A percentile compares a stretch with the other conserved stretches of the same genome.
These are phyloP conservation scores for Ceyx melanurus DNA, from an alignment of 2,113 vertebrate species.

Conservation along the genomic window DNA sequence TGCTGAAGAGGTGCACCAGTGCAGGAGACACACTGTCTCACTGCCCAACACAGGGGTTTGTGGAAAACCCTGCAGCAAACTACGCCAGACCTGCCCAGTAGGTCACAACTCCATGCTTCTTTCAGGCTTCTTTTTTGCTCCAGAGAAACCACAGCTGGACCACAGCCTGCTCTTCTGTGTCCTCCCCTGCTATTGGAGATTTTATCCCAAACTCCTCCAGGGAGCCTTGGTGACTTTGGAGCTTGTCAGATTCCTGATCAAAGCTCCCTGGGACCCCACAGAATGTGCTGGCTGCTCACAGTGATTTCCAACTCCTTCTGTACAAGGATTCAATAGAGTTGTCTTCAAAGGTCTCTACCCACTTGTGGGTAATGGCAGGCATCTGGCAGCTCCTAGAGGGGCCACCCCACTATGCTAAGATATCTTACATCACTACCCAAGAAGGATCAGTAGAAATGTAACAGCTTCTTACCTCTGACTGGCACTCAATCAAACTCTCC, in stretches of 20 bases:
- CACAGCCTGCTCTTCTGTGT: not conserved
- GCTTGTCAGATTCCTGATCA: not conserved
- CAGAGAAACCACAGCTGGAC: not conserved
- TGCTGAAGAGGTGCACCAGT: accelerated
- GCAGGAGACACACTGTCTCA: not conserved
- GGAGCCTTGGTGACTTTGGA: not conserved
- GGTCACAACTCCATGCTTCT: not conserved
- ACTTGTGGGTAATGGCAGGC: accelerated
- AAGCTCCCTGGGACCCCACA: accelerated
- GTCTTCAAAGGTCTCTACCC: not conserved
- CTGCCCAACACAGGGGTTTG: not conserved
- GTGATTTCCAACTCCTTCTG: not conserved
- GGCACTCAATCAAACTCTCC: constrained; percentile 80
- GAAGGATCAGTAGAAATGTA: not conserved
- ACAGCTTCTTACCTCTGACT: constrained; percentile 79
- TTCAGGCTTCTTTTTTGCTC: not conserved
- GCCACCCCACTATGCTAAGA: not conserved
- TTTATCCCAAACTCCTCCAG: not conserved
- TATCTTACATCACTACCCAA: not conserved
- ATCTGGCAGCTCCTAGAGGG: not conserved
- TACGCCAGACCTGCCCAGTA: accelerated
- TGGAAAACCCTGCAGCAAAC: not conserved
- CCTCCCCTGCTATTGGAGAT: not conserved
- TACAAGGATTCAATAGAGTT: accelerated
- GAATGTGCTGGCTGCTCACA: not conserved